phyloP scores from a whole-genome alignment of 37 sponge, comb jelly and placozoan genomes.

The Petrosia ficiformis region DNA sequence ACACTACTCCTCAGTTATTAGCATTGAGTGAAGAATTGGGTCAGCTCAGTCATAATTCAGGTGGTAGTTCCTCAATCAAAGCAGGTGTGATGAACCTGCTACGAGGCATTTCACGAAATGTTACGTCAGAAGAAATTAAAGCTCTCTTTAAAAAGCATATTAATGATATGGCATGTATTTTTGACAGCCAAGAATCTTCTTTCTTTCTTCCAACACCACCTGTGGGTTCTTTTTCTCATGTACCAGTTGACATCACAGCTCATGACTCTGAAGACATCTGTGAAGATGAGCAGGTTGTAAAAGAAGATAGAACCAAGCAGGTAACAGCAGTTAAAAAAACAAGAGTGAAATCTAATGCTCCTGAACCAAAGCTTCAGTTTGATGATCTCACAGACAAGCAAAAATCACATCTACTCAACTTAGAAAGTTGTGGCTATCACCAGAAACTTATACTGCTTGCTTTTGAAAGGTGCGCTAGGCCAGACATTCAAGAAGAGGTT shows the following conservation, averaged over 20 bases:
- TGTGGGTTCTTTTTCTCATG: no score
- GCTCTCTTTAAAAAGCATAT: no score
- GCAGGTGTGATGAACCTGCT: constrained; percentile 17
- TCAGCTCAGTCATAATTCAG: neutral
- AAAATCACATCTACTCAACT: constrained; percentile 6
- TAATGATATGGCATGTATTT: no score
- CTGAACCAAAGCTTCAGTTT: neutral
- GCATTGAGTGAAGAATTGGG: constrained; percentile 44
- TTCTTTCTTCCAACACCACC: no score
- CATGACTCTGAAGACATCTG: no score
- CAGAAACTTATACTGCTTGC: constrained; percentile 11
- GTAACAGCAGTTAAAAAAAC: no score
- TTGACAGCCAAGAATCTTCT: no score
- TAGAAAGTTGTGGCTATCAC: constrained; percentile 1
- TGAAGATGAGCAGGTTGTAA: no score
- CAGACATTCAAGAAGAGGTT: constrained; percentile 10
- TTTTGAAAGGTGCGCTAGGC: constrained; percentile 8
- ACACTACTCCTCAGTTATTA: constrained; percentile 57
- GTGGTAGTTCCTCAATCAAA: neutral
- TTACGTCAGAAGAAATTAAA: constrained; percentile 7
- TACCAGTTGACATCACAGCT: no score
- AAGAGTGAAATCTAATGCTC: neutral
- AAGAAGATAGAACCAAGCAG: neutral
- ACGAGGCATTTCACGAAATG: constrained; percentile 22
- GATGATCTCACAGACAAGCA: constrained; percentile 9